Evolutionary conservation across 2,113 vertebrate species (phyloP), one percentile per base, ranked within the genome.

Genomic region (Aptenodytes forsteri): DNA sequence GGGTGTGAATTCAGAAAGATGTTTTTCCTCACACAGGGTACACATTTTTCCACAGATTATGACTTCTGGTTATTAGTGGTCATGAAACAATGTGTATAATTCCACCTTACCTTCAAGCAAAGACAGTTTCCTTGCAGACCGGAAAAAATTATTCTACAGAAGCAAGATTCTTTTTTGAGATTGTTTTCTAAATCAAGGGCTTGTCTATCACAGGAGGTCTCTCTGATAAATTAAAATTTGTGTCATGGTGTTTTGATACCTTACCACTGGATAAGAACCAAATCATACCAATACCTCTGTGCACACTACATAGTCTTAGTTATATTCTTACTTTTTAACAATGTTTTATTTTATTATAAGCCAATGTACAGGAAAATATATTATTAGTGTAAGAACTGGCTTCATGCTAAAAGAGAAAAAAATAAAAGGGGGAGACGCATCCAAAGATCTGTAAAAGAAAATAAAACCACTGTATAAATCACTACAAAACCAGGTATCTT

Each of bases 61-160:
- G 25, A 67, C 42, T 47, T 69, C 7, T 50, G 32, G 59, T 19
- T 26, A 50, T 18, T 12, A 38, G 46, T 5, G 15, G 13, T 34
- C 46, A 42, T 10, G 20, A 69, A 52, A 38, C 20, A 3, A 21
- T 0, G 1, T 7, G 19, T 9, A 14, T 23, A 2, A 32, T 10
- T 49, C 42, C 6, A 22, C 20, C 22, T 36, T 26, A 66, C 49
- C 25, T 64, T 42, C 62, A 75, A 75, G 38, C 47, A 87, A 23
- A 55, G 32, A 14, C 36, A 50, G 13, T 40, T 19, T 18, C 71
- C 77, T 76, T 44, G 9, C 32, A 71, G 36, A 77, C 22, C 42
- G 19, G 26, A 25, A 70, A 47, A 70, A 47, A 40, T 1, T 40
- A 9, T 55, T 44, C 55, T 36, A 16, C 3, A 36, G 7, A 56